Base-by-base conservation (phyloP, 2,888 invertebrate species). In the Zaprionus bogoriensis region DNA sequence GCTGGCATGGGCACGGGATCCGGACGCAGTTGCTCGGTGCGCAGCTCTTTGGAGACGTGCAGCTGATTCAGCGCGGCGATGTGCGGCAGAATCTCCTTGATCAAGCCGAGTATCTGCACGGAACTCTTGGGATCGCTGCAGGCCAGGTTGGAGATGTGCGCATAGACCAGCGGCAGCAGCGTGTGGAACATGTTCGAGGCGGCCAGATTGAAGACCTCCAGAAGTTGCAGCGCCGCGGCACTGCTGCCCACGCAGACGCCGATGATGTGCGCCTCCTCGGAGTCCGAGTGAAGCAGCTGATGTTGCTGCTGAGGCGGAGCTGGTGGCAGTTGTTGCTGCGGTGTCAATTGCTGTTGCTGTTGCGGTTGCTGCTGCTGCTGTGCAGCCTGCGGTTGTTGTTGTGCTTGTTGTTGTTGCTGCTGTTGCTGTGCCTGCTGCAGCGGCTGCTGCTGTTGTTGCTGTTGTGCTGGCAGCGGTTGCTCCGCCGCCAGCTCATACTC, bases 71-170 rank as follows among this genome's bases (percentile, higher is more conserved):
- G 92, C 0, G 96, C 95, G 0, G 97, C 94, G 3, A 98, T 96
- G 76, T 97, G 96, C 0, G 98, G 98, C 19, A 98, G 91, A 84
- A 98, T 93, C 82, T 97, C 96, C 90, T 97, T 96, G 50, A 98
- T 95, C 82, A 98, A 91, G 55, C 95, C 95, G 54, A 98, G 92
- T 30, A 98, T 94, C 89, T 97, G 96, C 1, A 98, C 97, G 1
- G 95, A 95, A 82, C 96, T 96, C 96, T 95, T 94, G 0, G 97
- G 95, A 91, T 98, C 98, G 52, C 95, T 95, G 67, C 93, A 91
- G 2, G 91, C 91, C 36, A 96, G 93, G 14, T 97, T 96, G 68
- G 95, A 95, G 50, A 98, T 94, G 85, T 97, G 96, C 5, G 97
- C 96, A 86, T 97, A 92, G 12, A 96, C 94, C 64, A 96, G 92